Evolutionary conservation across 2,888 invertebrate genomes (phyloP).

Genomic region (Troides aeacus): DNA sequence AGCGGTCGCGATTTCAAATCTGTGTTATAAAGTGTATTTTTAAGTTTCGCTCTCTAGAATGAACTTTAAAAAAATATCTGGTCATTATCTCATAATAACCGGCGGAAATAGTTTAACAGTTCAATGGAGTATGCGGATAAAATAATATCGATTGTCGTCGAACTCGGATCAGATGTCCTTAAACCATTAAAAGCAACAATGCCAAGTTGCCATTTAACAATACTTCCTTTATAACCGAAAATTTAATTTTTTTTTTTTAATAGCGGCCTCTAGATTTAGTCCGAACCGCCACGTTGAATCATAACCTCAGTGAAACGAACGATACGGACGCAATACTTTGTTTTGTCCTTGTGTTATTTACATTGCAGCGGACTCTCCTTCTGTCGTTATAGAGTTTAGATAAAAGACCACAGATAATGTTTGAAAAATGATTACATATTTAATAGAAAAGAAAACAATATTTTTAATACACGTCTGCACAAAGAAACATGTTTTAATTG

Average conservation of each 20-base stretch:
- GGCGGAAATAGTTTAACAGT: not conserved
- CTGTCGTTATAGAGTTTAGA: not conserved
- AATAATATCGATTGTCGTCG: not conserved
- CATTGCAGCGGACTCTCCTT: not conserved
- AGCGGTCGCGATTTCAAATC: too few species aligned
- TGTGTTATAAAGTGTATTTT: too few species aligned
- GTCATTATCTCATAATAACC: not conserved
- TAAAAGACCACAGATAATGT: not conserved
- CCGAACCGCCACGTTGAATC: not conserved
- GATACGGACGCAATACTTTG: not conserved
- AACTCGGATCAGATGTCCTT: not conserved
- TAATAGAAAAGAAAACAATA: too few species aligned
- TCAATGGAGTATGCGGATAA: not conserved
- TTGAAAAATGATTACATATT: too few species aligned
- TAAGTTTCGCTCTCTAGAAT: too few species aligned
- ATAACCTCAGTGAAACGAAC: not conserved
- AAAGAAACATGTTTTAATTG: too few species aligned
- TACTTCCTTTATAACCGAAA: not conserved
- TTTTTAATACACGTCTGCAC: too few species aligned
- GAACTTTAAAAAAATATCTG: too few species aligned
- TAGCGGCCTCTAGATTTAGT: slow-evolving; percentile 1
- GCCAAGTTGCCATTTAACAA: slow-evolving; percentile 1
- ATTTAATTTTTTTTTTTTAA: not conserved
- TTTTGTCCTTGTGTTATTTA: slow-evolving; percentile 5
- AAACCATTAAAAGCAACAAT: not conserved